Evolutionary conservation across 2,888 invertebrate species (phyloP).

Genomic region (Chymomyza caudatula): DNA sequence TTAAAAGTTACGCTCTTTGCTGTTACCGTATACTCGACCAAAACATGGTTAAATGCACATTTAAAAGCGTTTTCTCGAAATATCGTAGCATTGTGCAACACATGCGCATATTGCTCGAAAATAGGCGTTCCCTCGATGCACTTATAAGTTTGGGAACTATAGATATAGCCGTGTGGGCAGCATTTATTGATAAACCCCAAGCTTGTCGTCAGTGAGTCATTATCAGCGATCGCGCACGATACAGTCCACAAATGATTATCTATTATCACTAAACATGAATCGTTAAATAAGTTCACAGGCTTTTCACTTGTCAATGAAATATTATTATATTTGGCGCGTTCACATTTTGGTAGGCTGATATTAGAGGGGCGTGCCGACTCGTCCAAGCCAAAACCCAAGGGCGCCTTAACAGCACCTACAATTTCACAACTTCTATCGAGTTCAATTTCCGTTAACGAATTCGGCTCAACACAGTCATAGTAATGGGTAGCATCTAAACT

Average conservation of each 20-base stretch:
- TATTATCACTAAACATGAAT: constrained; percentile 52
- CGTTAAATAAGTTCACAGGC: not conserved
- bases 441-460: not conserved
- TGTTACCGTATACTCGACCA: constrained; percentile 71
- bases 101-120: constrained; percentile 51
- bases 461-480: constrained; percentile 23
- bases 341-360: constrained; percentile 8
- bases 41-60: constrained; percentile 61
- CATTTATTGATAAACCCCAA: constrained; percentile 73
- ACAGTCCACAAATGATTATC: constrained; percentile 49
- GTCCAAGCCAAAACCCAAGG: constrained; percentile 26
- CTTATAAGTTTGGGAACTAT: constrained; percentile 46
- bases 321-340: constrained; percentile 5
- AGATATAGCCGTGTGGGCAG: constrained; percentile 69
- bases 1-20: constrained; percentile 52
- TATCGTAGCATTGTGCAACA: constrained; percentile 60
- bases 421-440: constrained; percentile 9
- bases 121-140: constrained; percentile 52
- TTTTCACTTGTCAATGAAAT: constrained; percentile 15
- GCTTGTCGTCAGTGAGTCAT: constrained; percentile 18
- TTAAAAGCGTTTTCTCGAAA: constrained; percentile 61
- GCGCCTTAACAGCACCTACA: constrained; percentile 5
- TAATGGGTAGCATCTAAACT: not conserved
- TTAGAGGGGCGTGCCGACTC: not conserved
- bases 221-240: constrained; percentile 47